Conservation (phyloP, 2,888 invertebrate species). For the Galerucella calmariensis region DNA sequence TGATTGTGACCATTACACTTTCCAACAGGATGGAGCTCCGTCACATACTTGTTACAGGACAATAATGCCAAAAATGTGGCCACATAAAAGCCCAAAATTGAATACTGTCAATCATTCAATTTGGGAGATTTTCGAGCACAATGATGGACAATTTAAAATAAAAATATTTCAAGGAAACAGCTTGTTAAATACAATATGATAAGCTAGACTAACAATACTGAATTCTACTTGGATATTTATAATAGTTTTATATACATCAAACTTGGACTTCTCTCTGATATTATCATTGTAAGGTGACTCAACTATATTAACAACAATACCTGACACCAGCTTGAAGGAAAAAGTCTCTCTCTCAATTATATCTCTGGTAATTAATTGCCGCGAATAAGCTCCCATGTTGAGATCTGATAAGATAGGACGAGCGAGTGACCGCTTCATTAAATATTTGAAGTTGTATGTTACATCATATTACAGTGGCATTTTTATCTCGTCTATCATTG, state of each 20-base stretch:
- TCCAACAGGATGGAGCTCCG: not conserved
- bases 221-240: too few relatives aligned
- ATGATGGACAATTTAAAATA: too few relatives aligned
- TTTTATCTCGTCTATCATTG: conserved; percentile 17
- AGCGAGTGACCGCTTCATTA: conserved; percentile 26
- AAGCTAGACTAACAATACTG: too few relatives aligned
- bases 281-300: too few relatives aligned
- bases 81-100: too few relatives aligned
- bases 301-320: not conserved
- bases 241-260: too few relatives aligned
- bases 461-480: conserved; percentile 24
- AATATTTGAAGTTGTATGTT: conserved; percentile 25
- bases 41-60: not conserved
- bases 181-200: too few relatives aligned
- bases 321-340: not conserved
- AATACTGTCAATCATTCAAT: too few relatives aligned
- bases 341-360: conserved; percentile 19
- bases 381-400: conserved; percentile 9
- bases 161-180: too few relatives aligned
- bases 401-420: conserved; percentile 24
- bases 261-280: too few relatives aligned
- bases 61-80: not conserved
- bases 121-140: too few relatives aligned
- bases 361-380: conserved; percentile 22
- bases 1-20: not conserved